Percentiles rank a stretch among this genome's conserved stretches.
These are phyloP conservation scores for Trematomus loennbergii DNA, from an alignment of 2,113 vertebrate species.

Conservation along the genomic window DNA sequence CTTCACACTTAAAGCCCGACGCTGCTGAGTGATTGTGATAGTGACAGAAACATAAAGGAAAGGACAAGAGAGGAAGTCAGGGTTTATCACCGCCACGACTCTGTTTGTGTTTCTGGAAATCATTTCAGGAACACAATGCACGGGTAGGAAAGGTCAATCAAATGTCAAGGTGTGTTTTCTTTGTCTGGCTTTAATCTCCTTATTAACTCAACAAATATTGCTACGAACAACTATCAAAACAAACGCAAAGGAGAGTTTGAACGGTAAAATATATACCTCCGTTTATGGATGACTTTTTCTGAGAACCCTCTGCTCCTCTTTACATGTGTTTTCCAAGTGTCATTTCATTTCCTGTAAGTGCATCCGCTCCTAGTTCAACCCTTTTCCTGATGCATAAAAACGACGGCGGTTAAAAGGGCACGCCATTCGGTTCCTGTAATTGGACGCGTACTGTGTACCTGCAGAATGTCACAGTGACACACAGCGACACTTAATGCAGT, in stretches of 20 bases:
- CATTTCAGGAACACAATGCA: background rate
- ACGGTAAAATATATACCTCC: too few species aligned
- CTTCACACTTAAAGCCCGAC: conserved; percentile 58
- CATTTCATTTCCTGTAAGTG: conserved; percentile 15
- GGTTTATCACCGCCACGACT: conserved; percentile 46
- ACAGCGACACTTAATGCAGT: conserved; percentile 18
- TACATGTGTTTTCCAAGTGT: background rate
- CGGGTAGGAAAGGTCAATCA: background rate
- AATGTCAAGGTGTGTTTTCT: background rate
- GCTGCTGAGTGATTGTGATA: conserved; percentile 67
- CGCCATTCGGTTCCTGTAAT: conserved; percentile 50
- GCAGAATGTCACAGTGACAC: conserved; percentile 48
- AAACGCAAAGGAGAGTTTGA: too few species aligned
- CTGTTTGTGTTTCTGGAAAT: conserved; percentile 9
- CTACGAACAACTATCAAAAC: too few species aligned
- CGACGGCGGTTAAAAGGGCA: conserved; percentile 57
- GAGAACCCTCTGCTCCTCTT: background rate
- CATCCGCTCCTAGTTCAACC: background rate
- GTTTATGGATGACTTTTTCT: background rate
- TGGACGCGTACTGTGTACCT: conserved; percentile 33
- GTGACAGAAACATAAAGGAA: conserved; percentile 57
- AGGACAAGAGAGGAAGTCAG: conserved; percentile 45
- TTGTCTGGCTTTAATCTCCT: background rate
- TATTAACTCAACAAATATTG: background rate
- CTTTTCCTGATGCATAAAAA: conserved; percentile 56